Evolutionary conservation across 1,140 invertebrate species (phyloP), one percentile per base, ranked within the genome.

Genomic region (Aphaenogaster floridana): DNA sequence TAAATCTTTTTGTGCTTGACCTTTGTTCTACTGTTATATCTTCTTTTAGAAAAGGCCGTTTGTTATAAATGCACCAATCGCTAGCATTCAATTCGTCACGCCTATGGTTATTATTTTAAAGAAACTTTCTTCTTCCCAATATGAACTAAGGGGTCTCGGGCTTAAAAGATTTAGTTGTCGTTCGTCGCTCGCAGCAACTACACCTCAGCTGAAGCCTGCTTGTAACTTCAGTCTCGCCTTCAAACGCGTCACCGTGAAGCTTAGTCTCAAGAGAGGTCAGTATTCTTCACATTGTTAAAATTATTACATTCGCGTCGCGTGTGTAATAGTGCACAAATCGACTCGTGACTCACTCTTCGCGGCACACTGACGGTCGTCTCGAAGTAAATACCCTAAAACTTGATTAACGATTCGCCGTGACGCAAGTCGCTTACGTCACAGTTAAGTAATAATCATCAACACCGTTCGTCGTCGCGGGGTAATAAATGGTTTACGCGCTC

Each of bases 371-470:
- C 11, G 17, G 2, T 0, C 9, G 42, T 2, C 5, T 61, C 42
- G 2, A 63, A 42, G 21, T 13, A 54, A 72, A n/a, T 48, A 61
- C 11, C 21, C 7, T 28, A 76, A 76, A 61, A 76, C 17, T 54
- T n/a, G 3, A 72, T 72, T 83, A 83, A 72, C 17, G 11, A 59
- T 64, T 76, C 42, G 4, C 36, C 21, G 5, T 76, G 80, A 84
- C 69, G 57, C 54, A 50, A 83, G 7, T 71, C 28, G n/a, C 54
- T 84, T 76, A 84, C 69, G 69, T 84, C 69, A 61, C 8, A 48
- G 3, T 59, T 17, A 61, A 83, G 3, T 63, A 71, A 69, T 81
- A 81, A 81, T 50, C 7, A 39, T 17, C 13, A 54, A 34, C 48
- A 2, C 9, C 28, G 11, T 21, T 42, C 3, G 39, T 36, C 34